Evolutionary conservation across 2,888 invertebrate species (phyloP), one percentile per base, ranked within the genome.

Genomic region (Caenorhabditis sp.): DNA sequence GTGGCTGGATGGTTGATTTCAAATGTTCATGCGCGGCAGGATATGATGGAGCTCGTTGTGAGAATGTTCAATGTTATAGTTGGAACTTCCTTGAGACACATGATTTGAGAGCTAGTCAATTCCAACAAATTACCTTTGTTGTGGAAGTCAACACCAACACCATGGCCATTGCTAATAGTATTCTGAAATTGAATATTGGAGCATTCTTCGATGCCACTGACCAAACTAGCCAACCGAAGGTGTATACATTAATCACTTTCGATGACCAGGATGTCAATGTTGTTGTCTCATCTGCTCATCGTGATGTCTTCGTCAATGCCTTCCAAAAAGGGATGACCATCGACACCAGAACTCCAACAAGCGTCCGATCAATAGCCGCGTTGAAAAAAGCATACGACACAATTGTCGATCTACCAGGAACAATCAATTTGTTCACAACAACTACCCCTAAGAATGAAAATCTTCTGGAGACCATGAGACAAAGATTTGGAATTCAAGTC

Each of bases 21-120:
- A 69, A 70, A 14, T 82, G 82, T 54, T 36, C 31, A 1, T 82
- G 82, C 57, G 56, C 68, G 20, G 23, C 63, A 2, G 63, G 63
- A 23, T 70, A 62, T 50, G 74, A 74, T 10, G 82, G 82, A 65
- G 64, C 69, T 21, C 26, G 59, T 21, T 82, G 82, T 52, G 70
- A 80, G 61, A 77, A 71, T 60, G 62, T 70, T 54, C 62, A 58
- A 52, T 70, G 82, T 59, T 54, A 67, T 23, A 58, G 68, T 21
- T 82, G 77, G 77, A 77, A 82, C 63, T 80, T 69, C 36, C 52
- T 82, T 43, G 77, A 76, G 49, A 74, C 71, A 1, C 78, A 78
- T 52, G 82, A 80, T 62, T 76, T 73, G 38, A 69, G 73, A 31
- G 71, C 70, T 21, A 60, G 54, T 21, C 60, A 66, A 31, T 76